Base-by-base conservation (phyloP, 2,888 invertebrate genomes). In the Rhingia rostrata region DNA sequence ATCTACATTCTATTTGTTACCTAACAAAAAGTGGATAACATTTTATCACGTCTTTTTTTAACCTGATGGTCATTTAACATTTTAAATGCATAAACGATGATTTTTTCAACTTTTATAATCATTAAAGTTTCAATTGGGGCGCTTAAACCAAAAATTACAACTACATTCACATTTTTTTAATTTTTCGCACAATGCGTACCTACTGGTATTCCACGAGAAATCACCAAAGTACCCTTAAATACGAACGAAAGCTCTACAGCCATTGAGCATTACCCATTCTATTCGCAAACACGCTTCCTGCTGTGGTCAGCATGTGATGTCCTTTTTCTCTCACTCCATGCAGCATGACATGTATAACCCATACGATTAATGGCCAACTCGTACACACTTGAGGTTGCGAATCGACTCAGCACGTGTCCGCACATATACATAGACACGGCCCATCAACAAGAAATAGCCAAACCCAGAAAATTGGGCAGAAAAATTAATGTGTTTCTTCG, bases 261-360 rank as follows among this genome's bases (percentile, higher is more conserved):
- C 60, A 66, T 66, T 37, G 51, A 60, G 66, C 35, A 41, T 35
- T 75, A 41, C 53, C 47, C 58, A 32, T 33, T 66, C 12, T n/a
- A 49, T 39, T 4, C 10, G 6, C 49, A 41, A n/a, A 63, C 22
- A 70, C 32, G 64, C 33, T 69, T 54, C 70, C 64, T 72, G 60
- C 39, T 73, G 72, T 54, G 60, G 72, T 79, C 72, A 79, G 79
- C 72, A 78, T 70, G 70, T 70, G 70, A 78, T 70, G 60, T 64
- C 64, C 64, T 79, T 78, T 58, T 10, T 22, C 58, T 43, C 6
- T 66, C 45, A 39, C 30, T n/a, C 30, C 32, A 64, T 63, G 49
- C 47, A 14, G 9, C 66, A 63, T 66, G 74, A 69, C 70, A 82
- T 64, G 75, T 58, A 82, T 35, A 75, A 75, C 58, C 75, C 58